Conservation (phyloP, 2,797 vertebrate species). For the Chaunax sp. region DNA sequence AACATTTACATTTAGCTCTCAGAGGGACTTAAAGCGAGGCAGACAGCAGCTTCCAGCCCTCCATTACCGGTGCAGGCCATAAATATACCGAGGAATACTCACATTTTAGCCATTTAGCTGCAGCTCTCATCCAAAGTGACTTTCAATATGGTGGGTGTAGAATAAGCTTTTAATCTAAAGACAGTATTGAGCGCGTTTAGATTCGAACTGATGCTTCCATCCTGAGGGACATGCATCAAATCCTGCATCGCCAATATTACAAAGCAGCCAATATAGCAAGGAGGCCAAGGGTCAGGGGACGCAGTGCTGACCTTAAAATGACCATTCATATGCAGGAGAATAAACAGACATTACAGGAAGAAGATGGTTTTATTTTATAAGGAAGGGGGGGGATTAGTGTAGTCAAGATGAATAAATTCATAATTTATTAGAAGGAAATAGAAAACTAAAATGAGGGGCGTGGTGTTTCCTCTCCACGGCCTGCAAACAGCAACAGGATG, state of each 20-base stretch:
- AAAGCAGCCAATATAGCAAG: slow-evolving; percentile 26
- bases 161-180: slow-evolving; percentile 57
- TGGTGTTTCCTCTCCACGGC: slow-evolving; percentile 31
- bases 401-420: slow-evolving; percentile 57
- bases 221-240: slow-evolving; percentile 42
- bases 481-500: slow-evolving; percentile 25
- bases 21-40: slow-evolving; percentile 27
- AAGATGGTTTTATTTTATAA: too few relatives aligned
- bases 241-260: slow-evolving; percentile 42
- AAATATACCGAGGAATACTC: slow-evolving; percentile 32
- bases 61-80: slow-evolving; percentile 38
- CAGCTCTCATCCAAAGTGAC: slow-evolving; percentile 47
- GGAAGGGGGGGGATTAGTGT: not conserved
- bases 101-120: slow-evolving; percentile 25
- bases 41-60: slow-evolving; percentile 14
- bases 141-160: slow-evolving; percentile 22
- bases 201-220: slow-evolving; percentile 27
- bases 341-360: too few relatives aligned
- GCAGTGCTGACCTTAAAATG: slow-evolving; percentile 51
- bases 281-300: slow-evolving; percentile 63
- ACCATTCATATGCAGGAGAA: slow-evolving; percentile 37
- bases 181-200: slow-evolving; percentile 37
- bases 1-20: slow-evolving; percentile 60
- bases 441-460: slow-evolving; percentile 3
- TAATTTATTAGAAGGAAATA: slow-evolving; percentile 43